Percentiles rank a stretch among this genome's conserved stretches.
Evolutionary conservation across 2,888 invertebrate species (phyloP).

Genomic region (Phytoseiulus persimilis): DNA sequence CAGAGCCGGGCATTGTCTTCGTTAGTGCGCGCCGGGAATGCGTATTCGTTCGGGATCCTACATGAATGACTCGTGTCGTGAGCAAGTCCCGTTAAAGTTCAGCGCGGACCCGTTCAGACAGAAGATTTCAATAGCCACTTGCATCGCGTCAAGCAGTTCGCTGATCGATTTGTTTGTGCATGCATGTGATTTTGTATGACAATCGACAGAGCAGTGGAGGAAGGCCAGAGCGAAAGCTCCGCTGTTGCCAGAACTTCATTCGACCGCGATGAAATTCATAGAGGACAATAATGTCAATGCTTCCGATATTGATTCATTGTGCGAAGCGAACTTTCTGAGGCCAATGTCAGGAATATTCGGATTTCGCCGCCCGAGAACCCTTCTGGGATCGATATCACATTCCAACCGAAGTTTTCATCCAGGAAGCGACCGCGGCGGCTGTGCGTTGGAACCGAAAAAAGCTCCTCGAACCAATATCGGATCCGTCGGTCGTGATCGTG

Average conservation of each 20-base stretch:
- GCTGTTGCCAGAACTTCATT: background rate
- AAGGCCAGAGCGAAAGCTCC: background rate
- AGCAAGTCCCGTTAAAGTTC: background rate
- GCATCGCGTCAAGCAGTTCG: background rate
- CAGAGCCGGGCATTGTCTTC: background rate
- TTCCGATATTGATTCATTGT: background rate
- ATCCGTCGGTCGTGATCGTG: too few relatives aligned
- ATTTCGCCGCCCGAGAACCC: background rate
- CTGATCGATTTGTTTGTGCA: background rate
- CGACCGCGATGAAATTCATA: background rate
- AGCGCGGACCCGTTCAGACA: background rate
- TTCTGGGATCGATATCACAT: background rate
- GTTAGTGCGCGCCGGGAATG: background rate
- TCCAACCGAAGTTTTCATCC: background rate
- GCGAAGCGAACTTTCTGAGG: background rate
- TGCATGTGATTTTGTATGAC: background rate
- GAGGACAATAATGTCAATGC: background rate
- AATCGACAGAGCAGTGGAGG: background rate
- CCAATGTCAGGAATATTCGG: background rate
- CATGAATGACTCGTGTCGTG: background rate
- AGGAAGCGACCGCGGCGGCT: background rate
- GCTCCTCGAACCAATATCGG: too few relatives aligned
- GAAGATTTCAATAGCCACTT: background rate
- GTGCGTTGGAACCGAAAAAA: too few relatives aligned
- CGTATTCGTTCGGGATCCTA: background rate